These are phyloP conservation scores for Trypoxylon attenuatum DNA, from an alignment of 2,888 invertebrate genomes.

Conservation along the genomic window DNA sequence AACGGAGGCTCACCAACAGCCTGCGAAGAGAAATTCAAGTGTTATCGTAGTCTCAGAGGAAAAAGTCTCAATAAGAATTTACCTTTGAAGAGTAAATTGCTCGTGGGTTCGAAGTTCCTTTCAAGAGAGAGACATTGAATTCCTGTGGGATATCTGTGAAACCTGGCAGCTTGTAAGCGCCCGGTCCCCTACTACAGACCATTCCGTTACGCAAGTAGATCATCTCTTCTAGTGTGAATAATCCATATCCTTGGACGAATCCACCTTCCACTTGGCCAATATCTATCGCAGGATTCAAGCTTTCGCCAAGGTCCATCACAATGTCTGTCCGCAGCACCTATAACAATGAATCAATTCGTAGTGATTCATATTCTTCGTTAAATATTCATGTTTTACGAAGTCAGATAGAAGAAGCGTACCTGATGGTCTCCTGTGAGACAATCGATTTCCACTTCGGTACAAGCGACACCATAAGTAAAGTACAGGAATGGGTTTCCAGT, in stretches of 20 bases:
- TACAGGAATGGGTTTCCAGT: conserved; percentile 87
- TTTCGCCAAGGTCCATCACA: conserved; percentile 97
- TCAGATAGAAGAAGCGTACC: conserved; percentile 66
- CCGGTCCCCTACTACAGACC: conserved; percentile 90
- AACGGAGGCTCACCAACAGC: conserved; percentile 97
- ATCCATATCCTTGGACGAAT: conserved; percentile 95
- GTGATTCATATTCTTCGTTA: neutral
- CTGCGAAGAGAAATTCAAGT: conserved; percentile 75
- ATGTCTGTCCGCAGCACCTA: conserved; percentile 91
- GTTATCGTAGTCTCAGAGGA: neutral
- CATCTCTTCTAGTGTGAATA: conserved; percentile 93
- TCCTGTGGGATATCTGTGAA: conserved; percentile 93
- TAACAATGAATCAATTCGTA: neutral
- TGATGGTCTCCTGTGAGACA: conserved; percentile 95
- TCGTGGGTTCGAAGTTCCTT: conserved; percentile 91
- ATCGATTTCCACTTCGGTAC: conserved; percentile 94
- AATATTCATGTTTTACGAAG: neutral
- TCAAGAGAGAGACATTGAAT: conserved; percentile 94
- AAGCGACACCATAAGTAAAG: conserved; percentile 90
- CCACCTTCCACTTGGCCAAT: conserved; percentile 98
- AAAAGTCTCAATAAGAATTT: conserved; percentile 21
- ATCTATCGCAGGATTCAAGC: conserved; percentile 96
- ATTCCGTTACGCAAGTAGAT: conserved; percentile 90
- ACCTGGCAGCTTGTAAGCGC: conserved; percentile 95
- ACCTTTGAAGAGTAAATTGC: conserved; percentile 98